Evolutionary conservation across 1,140 invertebrate species (phyloP), one percentile per base, ranked within the genome.

Genomic region (Drosophila aff.): DNA sequence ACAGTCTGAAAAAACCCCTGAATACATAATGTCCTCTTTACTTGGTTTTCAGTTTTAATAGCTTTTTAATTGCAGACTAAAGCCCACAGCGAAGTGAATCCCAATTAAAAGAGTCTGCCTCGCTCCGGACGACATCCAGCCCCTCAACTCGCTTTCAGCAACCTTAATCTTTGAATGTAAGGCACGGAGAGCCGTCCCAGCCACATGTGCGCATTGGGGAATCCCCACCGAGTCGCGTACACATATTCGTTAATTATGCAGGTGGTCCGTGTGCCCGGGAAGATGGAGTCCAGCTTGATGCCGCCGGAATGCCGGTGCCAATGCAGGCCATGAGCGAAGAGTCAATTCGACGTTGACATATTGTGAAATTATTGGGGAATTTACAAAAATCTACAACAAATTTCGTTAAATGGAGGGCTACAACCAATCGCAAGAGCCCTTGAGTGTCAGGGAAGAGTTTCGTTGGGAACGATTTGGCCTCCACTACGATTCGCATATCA

Each of bases 41-140:
- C 59, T 65, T 81, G 81, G 66, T 89, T 79, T 90, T 89, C 67
- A 53, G 68, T 81, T 81, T 71, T 90, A 90, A 89, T 89, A 86
- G 81, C 85, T 85, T 90, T 90, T 90, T 90, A 90, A 90, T 90
- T 90, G 85, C 85, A 58, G 64, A 68, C 75, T 74, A 71, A 79
- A 85, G 83, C 78, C 84, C 74, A 84, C 78, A 90, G 68, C 79
- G 71, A 81, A 90, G 85, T 90, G 85, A 84, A 79, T 90, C 85
- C 90, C 86, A 90, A 90, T 90, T 90, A 90, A 90, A 90, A 85
- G 71, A 75, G 85, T 90, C 85, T 90, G 86, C 86, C 72, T 74
- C 75, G 55, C 86, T 79, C 79, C 73, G 81, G 83, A 81, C 63
- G 81, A 82, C 59, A 64, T 72, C 73, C 72, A 41, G 67, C 38